Evolutionary conservation across 2,888 invertebrate species (phyloP).

Genomic region (Steromphala cineraria): DNA sequence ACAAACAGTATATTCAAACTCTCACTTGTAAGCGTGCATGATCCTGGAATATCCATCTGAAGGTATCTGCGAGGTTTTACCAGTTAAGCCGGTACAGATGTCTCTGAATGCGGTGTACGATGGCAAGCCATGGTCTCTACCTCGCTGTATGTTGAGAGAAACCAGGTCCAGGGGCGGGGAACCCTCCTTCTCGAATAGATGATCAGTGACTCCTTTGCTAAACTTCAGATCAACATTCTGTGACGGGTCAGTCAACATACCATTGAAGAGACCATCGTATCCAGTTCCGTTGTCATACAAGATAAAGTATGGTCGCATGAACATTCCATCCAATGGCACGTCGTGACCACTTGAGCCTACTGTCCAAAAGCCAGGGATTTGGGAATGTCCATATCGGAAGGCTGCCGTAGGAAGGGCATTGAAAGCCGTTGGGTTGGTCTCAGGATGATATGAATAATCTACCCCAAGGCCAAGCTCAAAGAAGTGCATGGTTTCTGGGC

Average conservation of each 20-base stretch:
- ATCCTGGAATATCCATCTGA: not conserved
- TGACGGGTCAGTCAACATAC: not conserved
- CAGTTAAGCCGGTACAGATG: conserved; percentile 44
- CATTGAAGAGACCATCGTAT: not conserved
- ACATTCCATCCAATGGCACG: not conserved
- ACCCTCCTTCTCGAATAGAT: conserved; percentile 82
- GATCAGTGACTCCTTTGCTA: conserved; percentile 93
- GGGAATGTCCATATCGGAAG: conserved; percentile 62
- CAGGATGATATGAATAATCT: not conserved
- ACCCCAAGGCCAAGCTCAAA: not conserved
- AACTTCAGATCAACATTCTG: conserved; percentile 81
- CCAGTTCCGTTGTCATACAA: not conserved
- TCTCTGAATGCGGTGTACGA: conserved; percentile 84
- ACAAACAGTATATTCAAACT: too few species aligned
- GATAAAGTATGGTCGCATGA: conserved; percentile 10
- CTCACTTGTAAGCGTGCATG: not conserved
- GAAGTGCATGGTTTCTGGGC: conserved; percentile 23
- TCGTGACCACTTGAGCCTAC: not conserved
- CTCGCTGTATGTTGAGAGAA: conserved; percentile 91
- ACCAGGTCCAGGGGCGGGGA: conserved; percentile 83
- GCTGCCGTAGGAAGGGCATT: conserved; percentile 68
- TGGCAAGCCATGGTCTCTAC: conserved; percentile 90
- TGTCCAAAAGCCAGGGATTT: conserved; percentile 9
- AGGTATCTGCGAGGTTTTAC: not conserved
- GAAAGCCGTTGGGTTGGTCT: not conserved